These are phyloP conservation scores for Falco novaeseelandiae DNA, from an alignment of 2,797 vertebrate genomes.

Conservation along the genomic window DNA sequence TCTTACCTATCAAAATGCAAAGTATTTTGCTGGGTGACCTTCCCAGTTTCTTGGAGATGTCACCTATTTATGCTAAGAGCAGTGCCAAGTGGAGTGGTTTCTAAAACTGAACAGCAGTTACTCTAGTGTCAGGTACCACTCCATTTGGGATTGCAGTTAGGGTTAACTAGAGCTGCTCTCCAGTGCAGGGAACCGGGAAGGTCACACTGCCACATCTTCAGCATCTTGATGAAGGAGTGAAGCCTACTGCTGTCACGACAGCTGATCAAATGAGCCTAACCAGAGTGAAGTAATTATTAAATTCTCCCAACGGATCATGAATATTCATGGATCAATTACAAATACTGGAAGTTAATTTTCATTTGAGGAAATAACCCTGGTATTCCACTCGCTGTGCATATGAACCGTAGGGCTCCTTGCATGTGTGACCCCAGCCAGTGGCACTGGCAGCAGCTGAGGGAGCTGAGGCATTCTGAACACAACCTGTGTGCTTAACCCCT, in stretches of 20 bases:
- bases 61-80: neutral
- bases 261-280: constrained; percentile 36
- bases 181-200: constrained; percentile 40
- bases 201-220: constrained; percentile 1
- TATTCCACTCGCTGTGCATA: neutral
- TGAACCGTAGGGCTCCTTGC: neutral
- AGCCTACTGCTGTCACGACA: neutral
- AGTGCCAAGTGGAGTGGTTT: neutral
- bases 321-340: constrained; percentile 40
- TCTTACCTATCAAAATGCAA: neutral
- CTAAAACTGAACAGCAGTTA: constrained; percentile 36
- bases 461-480: neutral
- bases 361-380: constrained; percentile 1
- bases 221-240: constrained; percentile 24
- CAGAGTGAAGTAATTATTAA: constrained; percentile 20
- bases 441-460: neutral
- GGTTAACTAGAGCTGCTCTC: constrained; percentile 37
- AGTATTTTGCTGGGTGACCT: neutral
- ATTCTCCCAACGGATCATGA: constrained; percentile 32
- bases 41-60: neutral
- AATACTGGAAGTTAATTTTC: constrained; percentile 48
- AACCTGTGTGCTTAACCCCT: neutral
- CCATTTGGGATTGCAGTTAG: constrained; percentile 53
- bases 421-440: accelerated
- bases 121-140: constrained; percentile 51